Percentiles rank a stretch among this genome's conserved stretches.
Evolutionary conservation across 2,888 invertebrate species (phyloP).

Genomic region (Synanthedon vespiformis): DNA sequence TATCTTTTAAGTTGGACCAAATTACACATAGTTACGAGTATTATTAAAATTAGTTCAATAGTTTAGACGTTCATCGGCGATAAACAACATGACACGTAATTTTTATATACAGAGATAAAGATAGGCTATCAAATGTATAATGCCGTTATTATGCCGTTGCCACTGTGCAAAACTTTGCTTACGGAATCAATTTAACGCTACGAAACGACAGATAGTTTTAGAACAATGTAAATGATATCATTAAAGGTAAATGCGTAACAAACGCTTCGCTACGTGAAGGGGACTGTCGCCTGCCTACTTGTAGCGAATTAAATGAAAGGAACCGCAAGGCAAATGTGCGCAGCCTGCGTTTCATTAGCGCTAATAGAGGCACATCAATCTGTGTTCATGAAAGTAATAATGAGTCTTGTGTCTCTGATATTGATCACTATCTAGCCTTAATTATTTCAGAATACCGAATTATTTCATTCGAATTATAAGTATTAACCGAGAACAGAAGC

Average conservation of each 20-base stretch:
- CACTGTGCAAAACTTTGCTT: background rate
- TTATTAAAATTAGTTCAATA: no score
- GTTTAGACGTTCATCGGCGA: no score
- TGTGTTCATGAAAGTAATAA: constrained; percentile 49
- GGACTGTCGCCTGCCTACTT: constrained; percentile 6
- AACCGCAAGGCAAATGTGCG: constrained; percentile 35
- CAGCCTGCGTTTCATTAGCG: constrained; percentile 49
- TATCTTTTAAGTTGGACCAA: no score
- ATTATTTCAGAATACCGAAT: background rate
- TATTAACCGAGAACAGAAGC: background rate
- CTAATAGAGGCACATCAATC: constrained; percentile 53
- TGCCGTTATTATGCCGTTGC: no score
- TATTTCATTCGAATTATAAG: background rate
- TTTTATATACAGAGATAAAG: no score
- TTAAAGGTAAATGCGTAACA: constrained; percentile 16
- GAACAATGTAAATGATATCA: constrained; percentile 16
- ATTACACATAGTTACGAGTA: no score
- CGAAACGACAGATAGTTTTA: constrained; percentile 11
- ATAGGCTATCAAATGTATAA: no score
- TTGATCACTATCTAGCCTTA: constrained; percentile 12
- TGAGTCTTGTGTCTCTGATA: constrained; percentile 20
- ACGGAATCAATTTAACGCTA: constrained; percentile 5
- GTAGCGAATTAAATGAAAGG: constrained; percentile 23
- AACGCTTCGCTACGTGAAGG: constrained; percentile 9
- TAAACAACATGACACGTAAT: no score